Percentiles rank a stretch among this genome's conserved stretches.
Conservation (phyloP, 37 sponge, comb jelly and placozoan species). For the Cladorhizidae sp. region DNA sequence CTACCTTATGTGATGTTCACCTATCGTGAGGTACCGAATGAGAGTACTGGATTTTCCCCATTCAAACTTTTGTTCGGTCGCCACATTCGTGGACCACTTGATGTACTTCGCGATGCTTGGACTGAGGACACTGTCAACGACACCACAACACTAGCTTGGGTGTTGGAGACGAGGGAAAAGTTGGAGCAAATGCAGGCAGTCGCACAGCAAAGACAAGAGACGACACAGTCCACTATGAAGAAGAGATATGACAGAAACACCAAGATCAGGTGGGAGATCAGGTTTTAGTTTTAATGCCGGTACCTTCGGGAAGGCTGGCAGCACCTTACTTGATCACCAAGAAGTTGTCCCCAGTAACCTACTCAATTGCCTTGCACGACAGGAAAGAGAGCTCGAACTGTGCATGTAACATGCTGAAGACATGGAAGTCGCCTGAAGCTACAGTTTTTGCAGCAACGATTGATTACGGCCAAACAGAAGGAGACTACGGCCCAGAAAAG, state of each 20-base stretch:
- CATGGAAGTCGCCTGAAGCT: neutral
- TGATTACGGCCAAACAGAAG: neutral
- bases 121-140: neutral
- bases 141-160: neutral
- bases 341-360: neutral
- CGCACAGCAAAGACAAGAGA: neutral
- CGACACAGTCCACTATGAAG: neutral
- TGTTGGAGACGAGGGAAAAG: neutral
- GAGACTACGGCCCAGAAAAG: neutral
- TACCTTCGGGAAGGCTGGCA: no score
- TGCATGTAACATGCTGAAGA: neutral
- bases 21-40: neutral
- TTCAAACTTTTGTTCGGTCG: neutral
- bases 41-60: neutral
- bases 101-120: neutral
- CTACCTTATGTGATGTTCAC: neutral
- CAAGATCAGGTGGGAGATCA: neutral
- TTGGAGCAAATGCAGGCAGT: neutral
- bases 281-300: neutral
- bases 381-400: neutral
- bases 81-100: neutral
- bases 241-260: neutral
- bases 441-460: neutral
- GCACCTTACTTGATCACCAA: no score
- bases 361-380: neutral